phyloP scores from a whole-genome alignment of 2,113 vertebrate genomes.

The Tenebrosternarchus preto region DNA sequence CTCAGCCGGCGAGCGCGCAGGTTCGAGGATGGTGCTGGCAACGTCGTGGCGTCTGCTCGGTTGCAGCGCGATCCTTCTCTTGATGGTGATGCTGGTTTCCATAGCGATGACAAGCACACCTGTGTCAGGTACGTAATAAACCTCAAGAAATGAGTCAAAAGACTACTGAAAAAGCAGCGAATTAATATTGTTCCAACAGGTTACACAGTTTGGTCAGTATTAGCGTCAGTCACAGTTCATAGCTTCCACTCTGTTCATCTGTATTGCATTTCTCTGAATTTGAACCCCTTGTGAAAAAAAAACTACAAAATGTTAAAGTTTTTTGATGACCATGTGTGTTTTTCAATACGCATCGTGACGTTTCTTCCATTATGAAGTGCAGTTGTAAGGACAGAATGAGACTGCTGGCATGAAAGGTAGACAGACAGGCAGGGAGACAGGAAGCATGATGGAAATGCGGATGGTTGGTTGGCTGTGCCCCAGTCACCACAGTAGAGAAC shows the following conservation, averaged over 20 bases:
- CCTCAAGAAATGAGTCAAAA: background rate
- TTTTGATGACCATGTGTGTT: slow-evolving; percentile 12
- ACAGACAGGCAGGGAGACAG: slow-evolving; percentile 9
- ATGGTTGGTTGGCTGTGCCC: background rate
- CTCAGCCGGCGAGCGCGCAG: slow-evolving; percentile 41
- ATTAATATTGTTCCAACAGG: too few relatives aligned
- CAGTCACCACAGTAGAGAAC: background rate
- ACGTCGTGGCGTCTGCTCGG: slow-evolving; percentile 35
- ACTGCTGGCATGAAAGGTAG: background rate
- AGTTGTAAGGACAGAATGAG: background rate
- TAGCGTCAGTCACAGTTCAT: too few relatives aligned
- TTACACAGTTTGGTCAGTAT: too few relatives aligned
- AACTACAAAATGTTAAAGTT: too few relatives aligned
- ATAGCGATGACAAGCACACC: slow-evolving; percentile 61
- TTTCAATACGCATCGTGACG: slow-evolving; percentile 25
- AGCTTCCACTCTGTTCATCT: too few relatives aligned
- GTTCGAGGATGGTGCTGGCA: slow-evolving; percentile 56
- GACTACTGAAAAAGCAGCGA: too few relatives aligned
- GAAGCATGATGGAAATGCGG: slow-evolving; percentile 7
- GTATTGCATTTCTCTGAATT: too few relatives aligned
- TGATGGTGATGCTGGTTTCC: slow-evolving; percentile 57
- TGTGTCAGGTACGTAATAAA: slow-evolving; percentile 63
- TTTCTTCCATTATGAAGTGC: background rate
- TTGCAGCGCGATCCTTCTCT: slow-evolving; percentile 51
- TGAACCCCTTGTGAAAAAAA: too few relatives aligned